Conservation (phyloP, 92 coral and sea anemone species). For the Siderastrea radians region DNA sequence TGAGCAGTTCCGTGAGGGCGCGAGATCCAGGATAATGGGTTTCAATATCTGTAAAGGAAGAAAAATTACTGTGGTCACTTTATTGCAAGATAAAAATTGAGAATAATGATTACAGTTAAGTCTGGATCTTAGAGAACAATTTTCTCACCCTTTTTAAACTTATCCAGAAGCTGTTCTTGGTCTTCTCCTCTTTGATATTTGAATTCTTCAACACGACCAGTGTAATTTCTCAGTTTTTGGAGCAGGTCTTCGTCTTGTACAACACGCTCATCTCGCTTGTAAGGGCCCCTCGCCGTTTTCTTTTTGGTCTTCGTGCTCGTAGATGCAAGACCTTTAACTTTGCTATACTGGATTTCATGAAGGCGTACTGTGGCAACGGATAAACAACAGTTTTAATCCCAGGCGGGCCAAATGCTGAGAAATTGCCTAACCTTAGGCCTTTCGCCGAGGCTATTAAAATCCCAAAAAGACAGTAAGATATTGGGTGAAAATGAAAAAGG, state of each 20-base stretch:
- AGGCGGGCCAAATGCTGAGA: neutral
- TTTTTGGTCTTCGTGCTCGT: constrained; percentile 3
- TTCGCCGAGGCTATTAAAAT: neutral
- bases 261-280: constrained; percentile 56
- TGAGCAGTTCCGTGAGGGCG: constrained; percentile 30
- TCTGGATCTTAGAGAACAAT: neutral
- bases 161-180: constrained; percentile 34
- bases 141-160: constrained; percentile 37
- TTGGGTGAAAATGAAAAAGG: constrained; percentile 9
- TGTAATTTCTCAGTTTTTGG: constrained; percentile 17
- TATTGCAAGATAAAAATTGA: neutral
- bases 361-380: constrained; percentile 26
- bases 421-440: neutral
- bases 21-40: constrained; percentile 29
- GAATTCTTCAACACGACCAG: constrained; percentile 39
- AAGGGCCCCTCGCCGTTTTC: constrained; percentile 29
- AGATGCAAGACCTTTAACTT: neutral
- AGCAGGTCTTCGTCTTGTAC: constrained; percentile 50
- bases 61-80: constrained; percentile 17
- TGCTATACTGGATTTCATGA: constrained; percentile 34
- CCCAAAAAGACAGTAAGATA: neutral
- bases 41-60: constrained; percentile 23
- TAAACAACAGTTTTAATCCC: neutral
- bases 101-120: neutral
- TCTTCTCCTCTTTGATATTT: constrained; percentile 40